Conservation (phyloP, 2,113 vertebrate species). For the Pollachius pollachius region DNA sequence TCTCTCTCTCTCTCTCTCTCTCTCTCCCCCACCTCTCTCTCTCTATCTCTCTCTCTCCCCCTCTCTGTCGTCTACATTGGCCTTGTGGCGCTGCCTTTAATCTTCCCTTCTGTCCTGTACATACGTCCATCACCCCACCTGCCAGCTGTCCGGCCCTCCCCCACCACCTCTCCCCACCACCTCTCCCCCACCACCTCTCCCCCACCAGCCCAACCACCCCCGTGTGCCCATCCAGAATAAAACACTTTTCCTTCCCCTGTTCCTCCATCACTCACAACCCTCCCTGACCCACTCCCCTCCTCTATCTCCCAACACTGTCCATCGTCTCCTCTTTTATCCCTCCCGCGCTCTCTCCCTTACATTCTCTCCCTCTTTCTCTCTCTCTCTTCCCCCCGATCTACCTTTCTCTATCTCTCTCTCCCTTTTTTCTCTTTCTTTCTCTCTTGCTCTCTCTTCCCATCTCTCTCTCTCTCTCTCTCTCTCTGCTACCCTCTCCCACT, state of each 20-base stretch:
- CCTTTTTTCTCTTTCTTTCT: no score
- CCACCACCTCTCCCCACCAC: constrained; percentile 12
- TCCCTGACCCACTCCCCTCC: not conserved
- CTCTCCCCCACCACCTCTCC: constrained; percentile 2
- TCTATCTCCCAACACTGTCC: constrained; percentile 5
- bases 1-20: not conserved
- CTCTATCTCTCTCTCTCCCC: constrained; percentile 3
- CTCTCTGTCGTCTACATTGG: constrained; percentile 29
- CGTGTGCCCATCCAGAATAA: not conserved
- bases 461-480: not conserved
- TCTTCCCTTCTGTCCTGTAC: constrained; percentile 46
- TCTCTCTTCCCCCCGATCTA: no score
- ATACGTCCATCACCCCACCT: constrained; percentile 49
- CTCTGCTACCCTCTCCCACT: not conserved
- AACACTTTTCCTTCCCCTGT: constrained; percentile 42
- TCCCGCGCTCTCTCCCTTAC: no score
- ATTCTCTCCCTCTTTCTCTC: no score
- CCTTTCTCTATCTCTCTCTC: no score
- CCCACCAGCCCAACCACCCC: no score
- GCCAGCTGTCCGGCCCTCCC: constrained; percentile 47
- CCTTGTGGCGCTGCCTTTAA: constrained; percentile 54
- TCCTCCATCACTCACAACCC: constrained; percentile 30
- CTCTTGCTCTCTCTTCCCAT: not conserved
- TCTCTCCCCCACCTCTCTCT: not conserved
- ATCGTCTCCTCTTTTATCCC: no score